Conservation (phyloP, 2,113 vertebrate species). For the Marmota flaviventris region DNA sequence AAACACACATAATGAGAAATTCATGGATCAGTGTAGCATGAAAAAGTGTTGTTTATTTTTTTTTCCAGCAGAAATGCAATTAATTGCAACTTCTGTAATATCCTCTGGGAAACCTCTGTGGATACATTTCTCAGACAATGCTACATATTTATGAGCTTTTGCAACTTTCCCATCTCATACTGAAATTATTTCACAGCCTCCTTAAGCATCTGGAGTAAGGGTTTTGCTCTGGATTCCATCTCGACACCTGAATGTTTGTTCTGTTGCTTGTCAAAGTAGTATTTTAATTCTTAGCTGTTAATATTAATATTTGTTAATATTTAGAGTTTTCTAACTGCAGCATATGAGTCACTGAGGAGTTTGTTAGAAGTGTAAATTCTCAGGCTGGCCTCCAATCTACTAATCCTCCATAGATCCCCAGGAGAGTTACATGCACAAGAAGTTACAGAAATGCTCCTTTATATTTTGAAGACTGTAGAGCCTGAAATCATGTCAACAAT, state of each 20-base stretch:
- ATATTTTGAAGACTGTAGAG: not conserved
- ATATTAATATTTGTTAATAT: not conserved
- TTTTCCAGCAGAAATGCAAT: slow-evolving; percentile 11
- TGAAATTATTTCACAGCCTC: not conserved
- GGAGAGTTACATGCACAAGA: not conserved
- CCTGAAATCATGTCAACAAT: not conserved
- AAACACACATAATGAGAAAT: slow-evolving; percentile 33
- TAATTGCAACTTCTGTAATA: not conserved
- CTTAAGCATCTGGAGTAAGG: not conserved
- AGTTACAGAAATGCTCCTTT: not conserved
- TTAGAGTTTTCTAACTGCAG: not conserved
- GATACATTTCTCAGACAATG: not conserved
- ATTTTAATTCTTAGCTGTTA: not conserved
- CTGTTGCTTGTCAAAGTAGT: not conserved
- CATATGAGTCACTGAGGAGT: not conserved
- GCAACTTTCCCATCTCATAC: not conserved
- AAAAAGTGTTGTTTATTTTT: slow-evolving; percentile 24
- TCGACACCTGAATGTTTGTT: not conserved
- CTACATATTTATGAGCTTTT: not conserved
- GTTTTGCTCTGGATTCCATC: not conserved
- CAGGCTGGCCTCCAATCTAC: not conserved
- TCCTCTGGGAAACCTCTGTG: not conserved
- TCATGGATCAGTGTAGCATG: not conserved
- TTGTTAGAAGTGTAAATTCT: not conserved
- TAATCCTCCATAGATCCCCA: not conserved